Percentiles rank a stretch among this genome's conserved stretches.
These are phyloP conservation scores for Candoia aspera DNA, from an alignment of 2,113 vertebrate species.

Conservation along the genomic window DNA sequence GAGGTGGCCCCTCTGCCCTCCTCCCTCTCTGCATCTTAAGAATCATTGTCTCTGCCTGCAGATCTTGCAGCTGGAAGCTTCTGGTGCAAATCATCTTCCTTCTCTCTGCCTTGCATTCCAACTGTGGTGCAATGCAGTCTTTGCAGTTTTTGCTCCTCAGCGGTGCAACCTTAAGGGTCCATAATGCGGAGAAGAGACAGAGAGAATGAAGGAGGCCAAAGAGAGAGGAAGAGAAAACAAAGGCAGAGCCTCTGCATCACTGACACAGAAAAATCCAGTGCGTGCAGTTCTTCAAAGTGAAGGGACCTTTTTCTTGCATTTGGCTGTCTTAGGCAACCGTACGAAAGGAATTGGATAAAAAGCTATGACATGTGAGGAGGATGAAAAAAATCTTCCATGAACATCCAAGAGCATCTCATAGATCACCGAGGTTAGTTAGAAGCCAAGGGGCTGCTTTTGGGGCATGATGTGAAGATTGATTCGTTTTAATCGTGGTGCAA, in stretches of 20 bases:
- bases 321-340: too few species aligned
- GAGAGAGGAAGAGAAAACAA: neutral
- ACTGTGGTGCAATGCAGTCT: conserved; percentile 73
- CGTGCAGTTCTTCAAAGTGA: neutral
- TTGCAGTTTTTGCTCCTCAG: conserved; percentile 56
- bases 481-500: too few species aligned
- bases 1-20: neutral
- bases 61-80: conserved; percentile 16
- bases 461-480: too few species aligned
- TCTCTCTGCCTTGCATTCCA: conserved; percentile 7
- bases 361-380: too few species aligned
- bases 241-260: too few species aligned
- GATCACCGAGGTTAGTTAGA: too few species aligned
- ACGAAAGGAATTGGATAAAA: too few species aligned
- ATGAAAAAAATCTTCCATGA: too few species aligned
- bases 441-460: too few species aligned
- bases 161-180: conserved; percentile 41
- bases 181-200: conserved; percentile 25
- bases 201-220: neutral
- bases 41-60: conserved; percentile 31
- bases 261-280: neutral
- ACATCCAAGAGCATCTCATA: too few species aligned
- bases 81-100: neutral
- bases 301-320: too few species aligned
- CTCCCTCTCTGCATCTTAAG: rapidly evolving